These are phyloP conservation scores for Gisinianus flammeolus DNA, from an alignment of 2,888 invertebrate species.

Conservation along the genomic window DNA sequence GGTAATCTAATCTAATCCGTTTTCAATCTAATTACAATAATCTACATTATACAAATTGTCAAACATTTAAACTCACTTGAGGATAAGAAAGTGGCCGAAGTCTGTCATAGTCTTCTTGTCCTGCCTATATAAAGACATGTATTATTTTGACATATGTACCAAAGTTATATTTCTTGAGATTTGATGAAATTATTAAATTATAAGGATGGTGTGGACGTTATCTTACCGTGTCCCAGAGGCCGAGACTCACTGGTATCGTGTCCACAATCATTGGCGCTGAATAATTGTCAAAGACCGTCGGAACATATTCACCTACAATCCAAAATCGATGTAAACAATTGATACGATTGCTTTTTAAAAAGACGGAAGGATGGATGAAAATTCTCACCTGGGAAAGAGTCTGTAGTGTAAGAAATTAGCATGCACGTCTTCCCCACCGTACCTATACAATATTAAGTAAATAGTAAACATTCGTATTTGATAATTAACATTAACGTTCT, in stretches of 20 bases:
- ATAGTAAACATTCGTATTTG: neutral
- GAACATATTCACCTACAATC: slow-evolving; percentile 19
- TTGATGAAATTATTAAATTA: neutral
- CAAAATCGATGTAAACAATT: too few relatives aligned
- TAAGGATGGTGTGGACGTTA: too few relatives aligned
- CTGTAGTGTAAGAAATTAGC: slow-evolving; percentile 56
- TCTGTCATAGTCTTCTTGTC: slow-evolving; percentile 63
- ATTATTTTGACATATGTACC: neutral
- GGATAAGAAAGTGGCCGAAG: slow-evolving; percentile 95
- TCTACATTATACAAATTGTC: too few relatives aligned
- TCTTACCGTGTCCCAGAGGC: slow-evolving; percentile 80
- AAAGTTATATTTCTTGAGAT: too few relatives aligned
- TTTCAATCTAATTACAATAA: too few relatives aligned
- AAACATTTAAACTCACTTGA: slow-evolving; percentile 64
- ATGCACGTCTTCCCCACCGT: slow-evolving; percentile 57
- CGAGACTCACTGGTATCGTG: slow-evolving; percentile 93
- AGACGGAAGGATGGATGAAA: too few relatives aligned
- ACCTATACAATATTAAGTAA: neutral
- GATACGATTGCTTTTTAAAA: slow-evolving; percentile 1
- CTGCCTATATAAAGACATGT: slow-evolving; percentile 5
- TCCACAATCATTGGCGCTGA: slow-evolving; percentile 99
- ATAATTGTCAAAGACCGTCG: slow-evolving; percentile 87
- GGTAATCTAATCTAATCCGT: too few relatives aligned
- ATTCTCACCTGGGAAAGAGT: slow-evolving; percentile 57
- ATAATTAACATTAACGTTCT: neutral